phyloP scores from a whole-genome alignment of 2,113 vertebrate species.

The Orientallactaga bullata region DNA sequence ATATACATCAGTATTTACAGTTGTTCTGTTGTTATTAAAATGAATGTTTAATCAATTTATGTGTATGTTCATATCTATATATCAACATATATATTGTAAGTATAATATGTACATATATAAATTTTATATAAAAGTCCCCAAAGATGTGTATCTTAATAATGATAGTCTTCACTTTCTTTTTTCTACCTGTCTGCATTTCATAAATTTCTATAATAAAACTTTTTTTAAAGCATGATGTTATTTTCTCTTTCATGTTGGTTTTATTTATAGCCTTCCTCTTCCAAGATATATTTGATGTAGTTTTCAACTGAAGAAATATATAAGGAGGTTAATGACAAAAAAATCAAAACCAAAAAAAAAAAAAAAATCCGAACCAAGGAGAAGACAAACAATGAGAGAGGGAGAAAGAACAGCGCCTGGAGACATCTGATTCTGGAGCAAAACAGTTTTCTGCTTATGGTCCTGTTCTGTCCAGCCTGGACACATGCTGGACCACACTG shows the following conservation, averaged over 20 bases:
- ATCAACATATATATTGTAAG: not conserved
- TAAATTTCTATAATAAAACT: constrained; percentile 27
- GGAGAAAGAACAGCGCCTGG: not conserved
- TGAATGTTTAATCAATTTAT: not conserved
- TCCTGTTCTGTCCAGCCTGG: not conserved
- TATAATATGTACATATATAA: constrained; percentile 11
- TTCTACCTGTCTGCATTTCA: constrained; percentile 25
- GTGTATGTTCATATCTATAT: not conserved
- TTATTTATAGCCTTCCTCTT: constrained; percentile 65
- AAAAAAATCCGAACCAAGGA: constrained; percentile 19
- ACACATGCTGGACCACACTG: too few species aligned
- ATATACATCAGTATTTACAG: constrained; percentile 31
- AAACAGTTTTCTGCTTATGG: not conserved
- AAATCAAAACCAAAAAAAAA: constrained; percentile 2
- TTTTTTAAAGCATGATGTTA: not conserved
- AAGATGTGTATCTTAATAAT: not conserved
- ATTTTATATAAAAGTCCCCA: constrained; percentile 19
- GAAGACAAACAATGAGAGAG: constrained; percentile 35
- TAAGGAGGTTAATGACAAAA: constrained; percentile 54
- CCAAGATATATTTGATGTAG: constrained; percentile 39
- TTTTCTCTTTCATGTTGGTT: constrained; percentile 19
- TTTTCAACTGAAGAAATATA: constrained; percentile 57
- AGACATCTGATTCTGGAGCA: not conserved
- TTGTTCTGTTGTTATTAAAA: constrained; percentile 34
- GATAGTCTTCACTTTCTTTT: constrained; percentile 17